Evolutionary conservation across 2,113 vertebrate species (phyloP), one percentile per base, ranked within the genome.

Genomic region (Xenopus borealis): DNA sequence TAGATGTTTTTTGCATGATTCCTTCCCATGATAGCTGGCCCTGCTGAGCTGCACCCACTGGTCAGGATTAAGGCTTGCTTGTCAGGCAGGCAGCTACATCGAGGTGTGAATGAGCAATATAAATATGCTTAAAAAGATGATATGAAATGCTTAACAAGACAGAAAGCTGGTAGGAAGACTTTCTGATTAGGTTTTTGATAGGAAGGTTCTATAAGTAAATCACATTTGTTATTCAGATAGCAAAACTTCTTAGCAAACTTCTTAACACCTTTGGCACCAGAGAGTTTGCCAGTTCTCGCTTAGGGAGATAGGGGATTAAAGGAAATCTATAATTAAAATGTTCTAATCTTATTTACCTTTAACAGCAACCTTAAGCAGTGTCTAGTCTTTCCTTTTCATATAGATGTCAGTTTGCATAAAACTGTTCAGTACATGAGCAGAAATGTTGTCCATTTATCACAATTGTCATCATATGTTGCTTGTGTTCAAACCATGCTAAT

Each of bases 1-100:
- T 85, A 87, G 84, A 88, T 82, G 75, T 80, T 30, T 78, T 80
- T 75, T 62, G 64, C 58, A 75, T 0, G 69, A 83, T 80, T 57
- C 62, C 79, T n/a, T 3, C 11, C 79, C 57, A 18, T 0, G 55
- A 86, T 61, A 86, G 79, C 78, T 62, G 73, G 69, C 70, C 65
- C 83, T 0, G 16, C 72, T 55, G 62, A 75, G 81, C 61, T 8
- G 55, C 45, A 80, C 75, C 79, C 59, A 0, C 2, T 18, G 72
- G 78, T 74, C 78, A 57, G 3, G 57, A 83, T 79, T 79, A 80
- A 81, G 69, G 74, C 45, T 23, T 20, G 45, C 66, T 69, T 77
- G 74, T 57, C 47, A 64, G 70, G 53, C 47, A 63, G 11, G 20
- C 66, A 18, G 47, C 63, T 57, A 70, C 33, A 70, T 70, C 33